Percentiles rank a stretch among this genome's conserved stretches.
Conservation (phyloP, 2,113 vertebrate species). For the Myotis yumanensis region DNA sequence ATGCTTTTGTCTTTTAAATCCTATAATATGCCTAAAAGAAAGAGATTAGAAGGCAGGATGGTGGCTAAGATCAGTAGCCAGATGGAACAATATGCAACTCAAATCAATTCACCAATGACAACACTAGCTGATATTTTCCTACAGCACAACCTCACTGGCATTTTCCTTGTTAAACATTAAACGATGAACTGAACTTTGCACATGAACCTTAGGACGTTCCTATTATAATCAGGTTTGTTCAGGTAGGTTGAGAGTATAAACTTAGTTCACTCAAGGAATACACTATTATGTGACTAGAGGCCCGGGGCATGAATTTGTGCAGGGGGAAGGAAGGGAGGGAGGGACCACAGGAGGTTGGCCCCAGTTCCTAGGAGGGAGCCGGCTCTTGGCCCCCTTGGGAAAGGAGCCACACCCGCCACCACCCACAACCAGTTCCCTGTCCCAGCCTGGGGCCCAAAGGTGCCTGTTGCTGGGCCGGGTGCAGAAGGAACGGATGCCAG, state of each 20-base stretch:
- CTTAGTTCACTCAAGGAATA: neutral
- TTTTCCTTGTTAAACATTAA: conserved; percentile 54
- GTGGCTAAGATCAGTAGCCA: neutral
- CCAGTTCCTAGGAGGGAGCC: no score
- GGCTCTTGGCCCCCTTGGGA: no score
- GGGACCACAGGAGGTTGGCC: no score
- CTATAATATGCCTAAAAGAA: neutral
- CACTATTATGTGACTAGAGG: no score
- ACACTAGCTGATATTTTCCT: neutral
- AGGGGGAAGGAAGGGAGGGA: no score
- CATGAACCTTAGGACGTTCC: neutral
- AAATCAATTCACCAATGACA: neutral
- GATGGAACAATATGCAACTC: neutral
- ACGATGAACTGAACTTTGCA: neutral
- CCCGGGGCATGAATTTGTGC: no score
- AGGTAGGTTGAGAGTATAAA: neutral
- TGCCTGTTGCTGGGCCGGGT: no score
- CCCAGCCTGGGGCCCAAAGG: no score
- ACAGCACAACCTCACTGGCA: neutral
- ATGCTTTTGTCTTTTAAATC: neutral
- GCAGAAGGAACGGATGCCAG: no score
- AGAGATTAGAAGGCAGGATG: neutral
- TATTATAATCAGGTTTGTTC: neutral
- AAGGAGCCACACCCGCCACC: no score
- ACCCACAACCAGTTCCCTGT: no score